These are phyloP conservation scores for Mylabris phalerata DNA, from an alignment of 1,140 invertebrate genomes.

Conservation along the genomic window DNA sequence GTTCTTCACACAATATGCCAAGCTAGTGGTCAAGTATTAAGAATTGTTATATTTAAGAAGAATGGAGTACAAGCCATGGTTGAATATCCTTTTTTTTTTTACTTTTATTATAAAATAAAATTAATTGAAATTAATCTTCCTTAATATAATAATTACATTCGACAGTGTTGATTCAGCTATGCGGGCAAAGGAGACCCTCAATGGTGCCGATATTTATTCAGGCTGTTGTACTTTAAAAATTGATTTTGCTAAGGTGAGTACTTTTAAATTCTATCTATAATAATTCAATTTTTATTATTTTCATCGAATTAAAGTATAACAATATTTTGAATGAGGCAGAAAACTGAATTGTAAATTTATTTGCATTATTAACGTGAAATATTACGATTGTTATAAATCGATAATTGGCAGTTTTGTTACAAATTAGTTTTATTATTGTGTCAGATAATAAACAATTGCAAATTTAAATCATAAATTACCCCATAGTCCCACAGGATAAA, in stretches of 20 bases:
- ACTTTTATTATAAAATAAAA: not conserved
- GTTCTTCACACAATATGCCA: conserved; percentile 95
- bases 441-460: too few relatives aligned
- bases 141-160: conserved; percentile 62
- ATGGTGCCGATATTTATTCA: conserved; percentile 98
- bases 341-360: too few relatives aligned
- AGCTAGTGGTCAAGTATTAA: conserved; percentile 89
- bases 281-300: too few relatives aligned
- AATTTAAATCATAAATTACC: too few relatives aligned
- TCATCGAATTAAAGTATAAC: too few relatives aligned
- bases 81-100: conserved; percentile 88
- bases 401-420: too few relatives aligned
- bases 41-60: conserved; percentile 99
- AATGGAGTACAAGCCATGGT: conserved; percentile 99
- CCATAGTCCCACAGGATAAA: too few relatives aligned
- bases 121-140: conserved; percentile 33
- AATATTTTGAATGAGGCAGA: too few relatives aligned
- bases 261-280: not conserved
- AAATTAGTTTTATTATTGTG: too few relatives aligned
- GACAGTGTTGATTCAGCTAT: conserved; percentile 92
- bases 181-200: conserved; percentile 86
- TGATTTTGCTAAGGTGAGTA: conserved; percentile 94
- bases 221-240: conserved; percentile 99
- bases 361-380: too few relatives aligned
- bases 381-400: too few relatives aligned